Percentiles rank a stretch among this genome's conserved stretches.
Conservation (phyloP, 2,113 vertebrate species). For the Perca flavescens region DNA sequence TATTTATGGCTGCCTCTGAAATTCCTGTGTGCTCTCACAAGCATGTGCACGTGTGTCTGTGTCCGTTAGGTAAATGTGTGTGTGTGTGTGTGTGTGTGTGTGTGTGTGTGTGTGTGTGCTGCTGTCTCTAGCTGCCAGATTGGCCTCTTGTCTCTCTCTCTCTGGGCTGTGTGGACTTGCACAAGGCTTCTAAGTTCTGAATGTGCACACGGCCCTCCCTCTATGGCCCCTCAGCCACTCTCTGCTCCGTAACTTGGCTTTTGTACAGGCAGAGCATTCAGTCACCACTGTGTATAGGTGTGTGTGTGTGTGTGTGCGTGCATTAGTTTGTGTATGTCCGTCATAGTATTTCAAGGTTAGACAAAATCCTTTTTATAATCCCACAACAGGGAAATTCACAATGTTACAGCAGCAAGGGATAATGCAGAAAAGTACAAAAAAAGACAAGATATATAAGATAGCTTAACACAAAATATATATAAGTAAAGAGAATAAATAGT, state of each 20-base stretch:
- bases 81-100: not conserved
- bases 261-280: slow-evolving; percentile 28
- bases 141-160: slow-evolving; percentile 34
- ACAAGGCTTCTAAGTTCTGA: slow-evolving; percentile 65
- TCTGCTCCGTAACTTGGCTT: slow-evolving; percentile 35
- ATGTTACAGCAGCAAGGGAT: no score
- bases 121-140: slow-evolving; percentile 42
- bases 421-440: no score
- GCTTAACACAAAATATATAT: no score
- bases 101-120: slow-evolving; percentile 13
- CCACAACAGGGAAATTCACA: no score
- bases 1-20: slow-evolving; percentile 60
- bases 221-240: slow-evolving; percentile 50
- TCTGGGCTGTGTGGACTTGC: slow-evolving; percentile 45
- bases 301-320: slow-evolving; percentile 6
- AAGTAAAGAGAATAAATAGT: no score
- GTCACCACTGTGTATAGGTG: not conserved
- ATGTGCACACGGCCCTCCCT: slow-evolving; percentile 58
- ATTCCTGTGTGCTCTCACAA: slow-evolving; percentile 22
- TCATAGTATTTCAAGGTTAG: no score
- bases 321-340: not conserved
- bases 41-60: slow-evolving; percentile 32
- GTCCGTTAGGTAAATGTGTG: not conserved
- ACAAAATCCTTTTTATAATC: no score
- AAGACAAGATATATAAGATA: no score